Conservation (phyloP, 2,888 invertebrate species). For the Phrixothrix hirtus region DNA sequence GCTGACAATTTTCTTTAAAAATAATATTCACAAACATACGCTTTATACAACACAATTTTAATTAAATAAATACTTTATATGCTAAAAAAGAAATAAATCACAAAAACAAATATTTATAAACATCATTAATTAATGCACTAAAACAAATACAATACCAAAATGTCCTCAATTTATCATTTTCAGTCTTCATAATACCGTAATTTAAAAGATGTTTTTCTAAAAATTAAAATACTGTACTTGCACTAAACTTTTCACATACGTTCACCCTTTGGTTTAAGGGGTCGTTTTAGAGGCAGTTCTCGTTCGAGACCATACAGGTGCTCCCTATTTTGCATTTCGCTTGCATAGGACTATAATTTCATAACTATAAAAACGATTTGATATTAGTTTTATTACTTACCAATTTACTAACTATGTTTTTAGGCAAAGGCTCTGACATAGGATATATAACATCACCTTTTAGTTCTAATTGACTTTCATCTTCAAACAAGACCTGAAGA, state of each 20-base stretch:
- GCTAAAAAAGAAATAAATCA: not conserved
- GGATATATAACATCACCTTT: slow-evolving; percentile 54
- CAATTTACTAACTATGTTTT: slow-evolving; percentile 16
- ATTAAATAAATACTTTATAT: not conserved
- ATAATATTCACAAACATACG: not conserved
- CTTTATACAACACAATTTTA: not conserved
- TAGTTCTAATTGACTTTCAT: slow-evolving; percentile 56
- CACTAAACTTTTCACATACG: not conserved
- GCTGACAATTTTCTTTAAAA: not conserved
- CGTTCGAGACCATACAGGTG: slow-evolving; percentile 58
- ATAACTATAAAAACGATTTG: not conserved
- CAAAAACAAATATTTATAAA: not conserved
- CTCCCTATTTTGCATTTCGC: slow-evolving; percentile 59
- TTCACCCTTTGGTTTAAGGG: slow-evolving; percentile 38
- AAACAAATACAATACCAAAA: not conserved
- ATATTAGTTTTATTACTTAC: slow-evolving; percentile 21
- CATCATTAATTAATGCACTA: too few relatives aligned
- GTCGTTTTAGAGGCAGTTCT: slow-evolving; percentile 44
- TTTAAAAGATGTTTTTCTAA: not conserved
- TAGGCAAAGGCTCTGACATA: slow-evolving; percentile 16
- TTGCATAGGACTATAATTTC: slow-evolving; percentile 56
- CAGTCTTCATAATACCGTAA: slow-evolving; percentile 15
- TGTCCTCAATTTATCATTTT: not conserved
- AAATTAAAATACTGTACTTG: slow-evolving; percentile 10
- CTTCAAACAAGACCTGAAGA: slow-evolving; percentile 58